Conservation (phyloP, 2,797 vertebrate genomes). For the Acomys russatus region DNA sequence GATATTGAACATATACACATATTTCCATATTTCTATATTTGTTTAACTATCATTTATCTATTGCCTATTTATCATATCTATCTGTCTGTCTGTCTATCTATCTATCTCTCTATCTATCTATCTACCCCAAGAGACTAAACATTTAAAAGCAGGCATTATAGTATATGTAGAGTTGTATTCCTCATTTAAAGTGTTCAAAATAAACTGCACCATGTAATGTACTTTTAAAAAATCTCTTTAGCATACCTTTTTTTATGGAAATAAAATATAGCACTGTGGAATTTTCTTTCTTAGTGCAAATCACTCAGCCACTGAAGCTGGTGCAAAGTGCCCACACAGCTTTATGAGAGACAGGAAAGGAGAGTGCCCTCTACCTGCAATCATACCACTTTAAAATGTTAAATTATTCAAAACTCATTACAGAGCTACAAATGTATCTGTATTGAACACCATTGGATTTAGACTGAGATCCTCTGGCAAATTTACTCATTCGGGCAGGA, state of each 20-base stretch:
- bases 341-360: slow-evolving; percentile 5
- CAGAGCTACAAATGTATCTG: not conserved
- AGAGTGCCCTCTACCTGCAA: not conserved
- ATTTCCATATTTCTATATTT: not conserved
- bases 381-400: slow-evolving; percentile 40
- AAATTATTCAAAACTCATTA: slow-evolving; percentile 63
- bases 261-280: not conserved
- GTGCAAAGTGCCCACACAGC: not conserved
- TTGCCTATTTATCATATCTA: not conserved
- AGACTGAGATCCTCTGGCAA: slow-evolving; percentile 18
- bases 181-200: slow-evolving; percentile 34
- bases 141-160: not conserved
- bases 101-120: not conserved
- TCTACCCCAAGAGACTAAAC: not conserved
- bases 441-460: slow-evolving; percentile 34
- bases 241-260: slow-evolving; percentile 20
- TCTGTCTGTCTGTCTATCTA: not conserved
- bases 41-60: not conserved
- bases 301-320: slow-evolving; percentile 6
- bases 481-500: slow-evolving; percentile 36
- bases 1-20: not conserved
- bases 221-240: slow-evolving; percentile 35
- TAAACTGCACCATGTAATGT: not conserved
- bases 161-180: not conserved
- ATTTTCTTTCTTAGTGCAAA: not conserved